Base-by-base conservation (phyloP, 2,113 vertebrate genomes). In the Cyanoderma ruficeps region DNA sequence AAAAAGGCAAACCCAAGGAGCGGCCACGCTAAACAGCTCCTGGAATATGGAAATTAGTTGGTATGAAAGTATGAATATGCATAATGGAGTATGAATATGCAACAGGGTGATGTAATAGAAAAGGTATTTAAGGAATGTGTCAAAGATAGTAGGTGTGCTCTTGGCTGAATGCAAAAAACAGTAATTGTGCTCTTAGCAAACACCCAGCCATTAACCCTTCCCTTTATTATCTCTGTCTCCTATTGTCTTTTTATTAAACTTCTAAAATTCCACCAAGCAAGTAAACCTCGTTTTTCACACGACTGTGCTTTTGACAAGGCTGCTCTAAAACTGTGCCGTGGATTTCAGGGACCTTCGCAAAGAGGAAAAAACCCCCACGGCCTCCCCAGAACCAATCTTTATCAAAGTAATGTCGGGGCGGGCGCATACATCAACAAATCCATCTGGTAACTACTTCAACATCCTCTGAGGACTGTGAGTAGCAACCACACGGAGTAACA, bases 301-400 rank as follows among this genome's bases (percentile, higher is more conserved):
- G 83, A 28, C 87, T 63, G 18, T 2, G 2, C 59, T 74, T 87
- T 69, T 59, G 55, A 50, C 71, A 91, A 31, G 44, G 75, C 59
- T 80, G 25, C 89, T 88, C 88, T 74, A 86, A 93, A 88, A 60
- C 30, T 2, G 0, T 7, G 10, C 70, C 88, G 42, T 6, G 28
- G 68, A 90, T 92, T 95, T 80, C 79, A 90, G 22, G 47, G 33
- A 89, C 70, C 50, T 80, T 63, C 63, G 50, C 47, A 71, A 90
- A 77, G 53, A 80, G 69, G 39, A 60, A 56, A 95, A 56, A 94
- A 57, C 6, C 28, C 46, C 20, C 0, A 0, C 33, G 16, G 67
- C 46, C 52, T 85, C 50, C 59, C 37, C 35, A 86, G 88, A 93
- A 93, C 77, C 42, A 90, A 91, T 89, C 89, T 83, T 93, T 87